These are phyloP conservation scores for Dascyllus trimaculatus DNA, from an alignment of 2,113 vertebrate genomes.

Conservation along the genomic window DNA sequence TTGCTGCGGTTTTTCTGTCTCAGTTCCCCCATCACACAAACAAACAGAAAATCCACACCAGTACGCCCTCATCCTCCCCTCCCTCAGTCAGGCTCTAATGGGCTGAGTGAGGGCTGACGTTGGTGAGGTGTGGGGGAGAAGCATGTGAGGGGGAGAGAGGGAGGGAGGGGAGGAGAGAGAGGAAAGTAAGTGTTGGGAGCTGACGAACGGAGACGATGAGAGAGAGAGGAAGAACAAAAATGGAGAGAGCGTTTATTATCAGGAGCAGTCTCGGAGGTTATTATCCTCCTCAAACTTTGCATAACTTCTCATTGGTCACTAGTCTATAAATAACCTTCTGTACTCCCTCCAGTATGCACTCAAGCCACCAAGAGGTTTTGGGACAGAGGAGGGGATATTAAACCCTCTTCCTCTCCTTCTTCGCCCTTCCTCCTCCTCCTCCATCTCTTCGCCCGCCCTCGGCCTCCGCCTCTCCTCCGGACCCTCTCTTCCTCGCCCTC, in stretches of 20 bases:
- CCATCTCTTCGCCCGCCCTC: slow-evolving; percentile 41
- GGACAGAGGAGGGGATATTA: slow-evolving; percentile 30
- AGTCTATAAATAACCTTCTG: slow-evolving; percentile 14
- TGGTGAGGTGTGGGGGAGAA: slow-evolving; percentile 22
- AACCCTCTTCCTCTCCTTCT: slow-evolving; percentile 65
- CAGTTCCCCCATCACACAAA: slow-evolving; percentile 37
- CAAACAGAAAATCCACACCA: slow-evolving; percentile 41
- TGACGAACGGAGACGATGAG: slow-evolving; percentile 34
- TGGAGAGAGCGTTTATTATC: slow-evolving; percentile 37
- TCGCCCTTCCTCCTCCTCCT: slow-evolving; percentile 47
- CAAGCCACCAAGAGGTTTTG: slow-evolving; percentile 22
- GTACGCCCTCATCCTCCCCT: neutral
- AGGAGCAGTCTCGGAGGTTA: slow-evolving; percentile 1
- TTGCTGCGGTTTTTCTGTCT: slow-evolving; percentile 8
- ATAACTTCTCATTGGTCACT: slow-evolving; percentile 34
- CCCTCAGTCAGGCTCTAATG: slow-evolving; percentile 25
- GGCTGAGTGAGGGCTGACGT: slow-evolving; percentile 47
- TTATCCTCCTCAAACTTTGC: slow-evolving; percentile 42
- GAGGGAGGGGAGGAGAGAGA: slow-evolving; percentile 38
- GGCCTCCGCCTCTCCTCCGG: slow-evolving; percentile 53
- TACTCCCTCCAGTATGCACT: slow-evolving; percentile 21
- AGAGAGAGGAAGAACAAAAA: slow-evolving; percentile 56
- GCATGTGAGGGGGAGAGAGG: slow-evolving; percentile 49
- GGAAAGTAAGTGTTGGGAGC: slow-evolving; percentile 19
- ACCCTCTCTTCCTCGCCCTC: slow-evolving; percentile 77